phyloP scores from a whole-genome alignment of 2,797 vertebrate genomes.

The Phylloscopus collybita region DNA sequence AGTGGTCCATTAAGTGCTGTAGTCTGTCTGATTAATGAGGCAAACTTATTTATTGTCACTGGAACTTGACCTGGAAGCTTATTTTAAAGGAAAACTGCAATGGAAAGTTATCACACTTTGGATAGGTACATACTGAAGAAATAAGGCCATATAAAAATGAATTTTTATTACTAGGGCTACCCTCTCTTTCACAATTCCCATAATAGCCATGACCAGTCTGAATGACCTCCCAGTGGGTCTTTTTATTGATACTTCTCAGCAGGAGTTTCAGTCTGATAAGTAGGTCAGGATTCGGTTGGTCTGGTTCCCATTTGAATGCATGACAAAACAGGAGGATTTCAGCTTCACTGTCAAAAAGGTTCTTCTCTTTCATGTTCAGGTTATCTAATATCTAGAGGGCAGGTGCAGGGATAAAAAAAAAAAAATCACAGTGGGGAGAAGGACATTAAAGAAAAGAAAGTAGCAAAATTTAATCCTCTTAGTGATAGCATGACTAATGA shows the following conservation, averaged over 20 bases:
- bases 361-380: slow-evolving; percentile 51
- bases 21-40: neutral
- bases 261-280: slow-evolving; percentile 46
- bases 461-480: slow-evolving; percentile 42
- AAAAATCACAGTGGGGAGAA: neutral
- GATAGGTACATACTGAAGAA: neutral
- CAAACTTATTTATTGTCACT: slow-evolving; percentile 4
- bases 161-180: neutral
- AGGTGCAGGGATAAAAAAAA: slow-evolving; percentile 10
- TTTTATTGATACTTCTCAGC: slow-evolving; percentile 56
- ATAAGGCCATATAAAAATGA: neutral
- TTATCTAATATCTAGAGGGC: slow-evolving; percentile 49
- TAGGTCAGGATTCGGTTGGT: slow-evolving; percentile 52
- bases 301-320: slow-evolving; percentile 49
- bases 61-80: slow-evolving; percentile 28
- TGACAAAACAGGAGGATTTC: slow-evolving; percentile 55
- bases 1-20: slow-evolving; percentile 18
- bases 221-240: slow-evolving; percentile 27
- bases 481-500: neutral
- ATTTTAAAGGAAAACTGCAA: slow-evolving; percentile 3
- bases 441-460: neutral
- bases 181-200: neutral
- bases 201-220: slow-evolving; percentile 19
- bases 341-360: slow-evolving; percentile 24
- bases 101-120: neutral